Percentiles rank a stretch among this genome's conserved stretches.
phyloP scores from a whole-genome alignment of 1,140 invertebrate genomes.

The Pseudomyrmex gracilis region DNA sequence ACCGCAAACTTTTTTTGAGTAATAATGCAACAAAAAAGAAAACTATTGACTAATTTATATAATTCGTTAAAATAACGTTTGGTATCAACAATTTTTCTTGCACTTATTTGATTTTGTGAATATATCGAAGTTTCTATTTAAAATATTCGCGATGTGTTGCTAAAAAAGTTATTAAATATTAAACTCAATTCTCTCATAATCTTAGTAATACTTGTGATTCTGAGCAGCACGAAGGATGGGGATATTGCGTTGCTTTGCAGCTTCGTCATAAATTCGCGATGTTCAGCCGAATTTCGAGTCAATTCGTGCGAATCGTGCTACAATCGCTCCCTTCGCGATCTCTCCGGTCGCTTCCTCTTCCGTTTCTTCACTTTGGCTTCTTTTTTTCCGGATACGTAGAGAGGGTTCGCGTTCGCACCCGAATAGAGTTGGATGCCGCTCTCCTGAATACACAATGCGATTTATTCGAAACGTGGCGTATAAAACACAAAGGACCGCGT shows the following conservation, averaged over 20 bases:
- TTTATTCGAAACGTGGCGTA: conserved; percentile 81
- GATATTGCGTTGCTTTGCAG: conserved; percentile 23
- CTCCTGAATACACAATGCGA: conserved; percentile 85
- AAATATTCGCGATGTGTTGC: conserved; percentile 6
- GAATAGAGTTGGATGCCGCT: conserved; percentile 80
- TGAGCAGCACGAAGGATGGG: not conserved
- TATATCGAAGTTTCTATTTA: not conserved
- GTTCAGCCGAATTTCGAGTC: conserved; percentile 80
- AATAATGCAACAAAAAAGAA: not conserved
- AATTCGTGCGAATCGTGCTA: conserved; percentile 79
- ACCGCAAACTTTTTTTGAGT: not conserved
- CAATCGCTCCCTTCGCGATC: conserved; percentile 54
- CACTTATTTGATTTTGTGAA: conserved; percentile 2
- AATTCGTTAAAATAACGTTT: not conserved
- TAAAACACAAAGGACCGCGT: conserved; percentile 83
- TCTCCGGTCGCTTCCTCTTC: conserved; percentile 54
- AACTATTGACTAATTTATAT: not conserved
- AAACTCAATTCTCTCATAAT: conserved; percentile 22
- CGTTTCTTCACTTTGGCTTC: conserved; percentile 47
- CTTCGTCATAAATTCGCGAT: conserved; percentile 80
- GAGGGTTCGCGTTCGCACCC: conserved; percentile 70
- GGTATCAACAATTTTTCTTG: not conserved
- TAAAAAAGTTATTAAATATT: conserved; percentile 38
- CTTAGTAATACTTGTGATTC: conserved; percentile 36
- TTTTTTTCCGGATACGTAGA: conserved; percentile 33